Percentiles rank a stretch among this genome's conserved stretches.
Evolutionary conservation across 2,113 vertebrate genomes (phyloP).

Genomic region (Agelaius phoeniceus): DNA sequence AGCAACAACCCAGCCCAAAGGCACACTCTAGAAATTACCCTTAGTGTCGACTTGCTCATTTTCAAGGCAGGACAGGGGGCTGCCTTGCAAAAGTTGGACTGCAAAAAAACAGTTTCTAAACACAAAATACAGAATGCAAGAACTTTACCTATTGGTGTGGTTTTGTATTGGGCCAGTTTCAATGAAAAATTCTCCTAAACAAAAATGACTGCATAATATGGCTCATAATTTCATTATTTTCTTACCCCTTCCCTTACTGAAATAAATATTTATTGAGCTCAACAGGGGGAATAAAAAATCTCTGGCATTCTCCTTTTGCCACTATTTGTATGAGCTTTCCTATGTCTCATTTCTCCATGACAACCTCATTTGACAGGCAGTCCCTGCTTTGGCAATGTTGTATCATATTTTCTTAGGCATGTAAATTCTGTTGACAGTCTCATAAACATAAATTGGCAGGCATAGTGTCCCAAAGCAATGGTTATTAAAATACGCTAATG

Average conservation of each 20-base stretch:
- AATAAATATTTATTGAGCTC: conserved; percentile 57
- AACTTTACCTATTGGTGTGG: background rate
- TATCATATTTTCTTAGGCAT: conserved; percentile 82
- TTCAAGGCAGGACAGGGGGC: background rate
- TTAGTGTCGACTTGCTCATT: background rate
- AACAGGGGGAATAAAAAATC: conserved; percentile 19
- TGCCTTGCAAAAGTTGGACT: background rate
- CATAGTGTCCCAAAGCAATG: conserved; percentile 79
- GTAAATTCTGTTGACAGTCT: conserved; percentile 84
- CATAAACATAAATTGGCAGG: conserved; percentile 84
- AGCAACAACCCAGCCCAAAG: background rate
- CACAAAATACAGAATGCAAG: background rate
- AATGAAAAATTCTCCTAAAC: background rate
- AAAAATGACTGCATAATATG: conserved; percentile 34
- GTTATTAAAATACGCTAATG: conserved; percentile 81
- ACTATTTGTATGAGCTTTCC: conserved; percentile 44
- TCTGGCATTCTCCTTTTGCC: conserved; percentile 11
- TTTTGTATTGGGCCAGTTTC: background rate
- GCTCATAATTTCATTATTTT: conserved; percentile 43
- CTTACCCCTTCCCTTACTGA: conserved; percentile 1
- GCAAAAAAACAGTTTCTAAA: background rate
- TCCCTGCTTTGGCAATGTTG: conserved; percentile 76
- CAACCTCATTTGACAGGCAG: conserved; percentile 79
- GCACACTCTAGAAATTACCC: background rate
- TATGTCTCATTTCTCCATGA: conserved; percentile 77